Base-by-base conservation (phyloP, 2,888 invertebrate species). In the Eupithecia pulchellata region DNA sequence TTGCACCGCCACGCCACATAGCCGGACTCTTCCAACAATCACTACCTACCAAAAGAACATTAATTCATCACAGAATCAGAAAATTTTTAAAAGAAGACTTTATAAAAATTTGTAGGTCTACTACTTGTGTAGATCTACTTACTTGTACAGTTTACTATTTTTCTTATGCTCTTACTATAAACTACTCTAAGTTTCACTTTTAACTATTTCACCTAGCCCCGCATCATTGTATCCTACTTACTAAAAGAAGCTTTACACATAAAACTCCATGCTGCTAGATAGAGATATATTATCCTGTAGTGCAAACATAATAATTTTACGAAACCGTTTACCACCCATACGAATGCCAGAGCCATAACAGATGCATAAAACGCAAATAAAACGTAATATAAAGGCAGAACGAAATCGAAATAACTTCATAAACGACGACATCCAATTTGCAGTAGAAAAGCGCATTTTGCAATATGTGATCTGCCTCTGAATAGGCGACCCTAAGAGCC, bases 401-500 rank as follows among this genome's bases (percentile, higher is more conserved):
- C 58, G 68, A n/a, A 62, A 29, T 25, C 71, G 61, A 17, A 55
- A 68, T 67, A 64, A 69, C 65, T 69, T 68, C 55, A 63, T 68
- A 69, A 71, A 72, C 71, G 67, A 52, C 52, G 61, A 70, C 69
- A 72, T 73, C 71, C 74, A 72, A 71, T 73, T 74, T 66, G 65
- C 27, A 57, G 29, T 27, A 57, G 57, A 52, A 52, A 52, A 52
- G 52, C 52, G 52, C 52, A 52, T 52, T 52, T 52, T 52, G 61
- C 61, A 60, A 32, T 60, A 64, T 69, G 74, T 67, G 74, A 69
- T 71, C 71, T 64, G 55, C 66, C 75, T 74, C 71, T 75, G 76
- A 81, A 81, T 77, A 79, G 83, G 81, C 78, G 81, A 82, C 82
- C 78, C 77, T 62, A 61, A 52, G 52, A 81, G 80, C 78, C 80